These are phyloP conservation scores for Tethea ocularis DNA, from an alignment of 2,888 invertebrate species.

Conservation along the genomic window DNA sequence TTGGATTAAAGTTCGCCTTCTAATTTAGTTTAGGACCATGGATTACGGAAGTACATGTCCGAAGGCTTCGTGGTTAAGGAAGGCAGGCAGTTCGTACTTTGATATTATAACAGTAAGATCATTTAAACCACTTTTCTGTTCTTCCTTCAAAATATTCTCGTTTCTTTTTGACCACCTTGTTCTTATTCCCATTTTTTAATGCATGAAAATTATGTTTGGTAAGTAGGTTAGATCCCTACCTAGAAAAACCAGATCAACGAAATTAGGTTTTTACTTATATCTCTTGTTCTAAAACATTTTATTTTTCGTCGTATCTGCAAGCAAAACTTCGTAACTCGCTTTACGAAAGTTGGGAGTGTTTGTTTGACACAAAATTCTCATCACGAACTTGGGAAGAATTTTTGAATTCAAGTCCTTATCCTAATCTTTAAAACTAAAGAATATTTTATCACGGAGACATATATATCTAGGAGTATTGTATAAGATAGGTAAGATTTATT, in stretches of 20 bases:
- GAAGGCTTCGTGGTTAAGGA: no score
- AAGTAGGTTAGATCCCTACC: not conserved
- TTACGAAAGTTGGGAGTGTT: slow-evolving; percentile 39
- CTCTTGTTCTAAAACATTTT: slow-evolving; percentile 34
- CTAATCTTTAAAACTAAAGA: not conserved
- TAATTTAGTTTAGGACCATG: no score
- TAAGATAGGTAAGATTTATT: no score
- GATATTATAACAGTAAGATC: no score
- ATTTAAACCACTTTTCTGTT: no score
- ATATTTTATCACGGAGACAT: no score
- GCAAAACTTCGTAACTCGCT: slow-evolving; percentile 28
- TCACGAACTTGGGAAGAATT: slow-evolving; percentile 11
- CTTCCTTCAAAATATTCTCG: not conserved
- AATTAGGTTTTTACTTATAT: slow-evolving; percentile 32
- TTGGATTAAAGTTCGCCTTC: no score
- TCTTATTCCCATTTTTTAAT: not conserved
- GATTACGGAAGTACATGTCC: no score
- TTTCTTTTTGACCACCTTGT: not conserved
- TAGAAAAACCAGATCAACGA: slow-evolving; percentile 24
- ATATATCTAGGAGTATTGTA: no score
- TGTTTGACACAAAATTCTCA: slow-evolving; percentile 42
- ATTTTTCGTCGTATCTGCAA: slow-evolving; percentile 43
- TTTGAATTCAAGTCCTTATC: not conserved
- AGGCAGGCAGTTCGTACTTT: no score
- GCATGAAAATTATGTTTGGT: not conserved